Evolutionary conservation across 1,140 invertebrate genomes (phyloP).

Genomic region (Chelonus insularis): DNA sequence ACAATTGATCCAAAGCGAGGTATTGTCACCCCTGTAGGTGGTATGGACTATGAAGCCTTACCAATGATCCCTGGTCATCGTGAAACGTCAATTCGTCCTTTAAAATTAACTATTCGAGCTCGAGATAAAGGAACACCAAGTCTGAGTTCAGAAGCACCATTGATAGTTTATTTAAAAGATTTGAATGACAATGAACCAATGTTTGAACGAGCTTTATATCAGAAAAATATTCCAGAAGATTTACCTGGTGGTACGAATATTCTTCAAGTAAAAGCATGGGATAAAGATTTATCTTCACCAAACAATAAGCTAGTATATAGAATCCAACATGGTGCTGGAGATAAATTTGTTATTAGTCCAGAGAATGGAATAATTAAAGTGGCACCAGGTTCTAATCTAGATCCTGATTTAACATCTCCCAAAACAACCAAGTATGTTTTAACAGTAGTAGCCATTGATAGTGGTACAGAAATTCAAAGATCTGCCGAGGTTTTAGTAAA

Average conservation of each 20-base stretch:
- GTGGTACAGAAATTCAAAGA: slow-evolving; percentile 80
- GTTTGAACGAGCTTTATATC: slow-evolving; percentile 77
- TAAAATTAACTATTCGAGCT: slow-evolving; percentile 78
- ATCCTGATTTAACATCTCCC: slow-evolving; percentile 83
- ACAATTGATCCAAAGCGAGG: slow-evolving; percentile 76
- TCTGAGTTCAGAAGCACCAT: slow-evolving; percentile 72
- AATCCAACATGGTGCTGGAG: slow-evolving; percentile 82
- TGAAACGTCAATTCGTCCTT: slow-evolving; percentile 63
- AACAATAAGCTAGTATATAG: slow-evolving; percentile 87
- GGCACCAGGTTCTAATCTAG: slow-evolving; percentile 81
- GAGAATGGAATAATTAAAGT: slow-evolving; percentile 82
- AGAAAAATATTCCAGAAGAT: slow-evolving; percentile 80
- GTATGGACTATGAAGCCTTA: slow-evolving; percentile 81
- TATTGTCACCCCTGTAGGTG: slow-evolving; percentile 67
- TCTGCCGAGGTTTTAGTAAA: slow-evolving; percentile 75
- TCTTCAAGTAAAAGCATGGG: slow-evolving; percentile 78
- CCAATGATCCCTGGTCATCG: slow-evolving; percentile 63
- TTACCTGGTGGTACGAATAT: slow-evolving; percentile 76
- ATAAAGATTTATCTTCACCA: slow-evolving; percentile 81
- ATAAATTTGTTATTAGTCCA: slow-evolving; percentile 90
- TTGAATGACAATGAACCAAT: slow-evolving; percentile 83
- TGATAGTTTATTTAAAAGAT: slow-evolving; percentile 84
- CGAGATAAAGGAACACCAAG: slow-evolving; percentile 79
- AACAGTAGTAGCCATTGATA: slow-evolving; percentile 79
- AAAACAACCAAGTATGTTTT: slow-evolving; percentile 71